Evolutionary conservation across 2,113 vertebrate genomes (phyloP).

Genomic region (Leptobrachium ailaonicum): DNA sequence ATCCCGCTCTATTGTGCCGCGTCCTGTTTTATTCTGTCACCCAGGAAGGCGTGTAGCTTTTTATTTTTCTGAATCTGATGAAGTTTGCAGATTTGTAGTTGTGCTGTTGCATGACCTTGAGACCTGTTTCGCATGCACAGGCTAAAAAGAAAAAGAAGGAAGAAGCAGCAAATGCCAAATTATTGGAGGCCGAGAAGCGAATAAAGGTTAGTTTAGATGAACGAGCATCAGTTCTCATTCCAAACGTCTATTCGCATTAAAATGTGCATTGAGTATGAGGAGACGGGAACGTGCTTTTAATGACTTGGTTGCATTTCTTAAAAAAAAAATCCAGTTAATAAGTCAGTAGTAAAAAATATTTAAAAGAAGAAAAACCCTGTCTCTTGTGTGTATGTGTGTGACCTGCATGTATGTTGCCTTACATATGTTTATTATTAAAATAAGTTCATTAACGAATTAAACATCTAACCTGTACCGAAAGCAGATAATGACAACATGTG

Average conservation of each 20-base stretch:
- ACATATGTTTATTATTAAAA: too few species aligned
- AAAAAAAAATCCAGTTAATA: neutral
- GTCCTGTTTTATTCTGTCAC: slow-evolving; percentile 56
- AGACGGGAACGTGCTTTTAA: neutral
- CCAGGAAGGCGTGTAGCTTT: slow-evolving; percentile 58
- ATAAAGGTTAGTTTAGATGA: slow-evolving; percentile 84
- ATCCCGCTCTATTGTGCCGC: slow-evolving; percentile 46
- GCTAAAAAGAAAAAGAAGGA: slow-evolving; percentile 95
- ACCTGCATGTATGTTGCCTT: neutral
- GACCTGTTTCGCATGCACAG: slow-evolving; percentile 83
- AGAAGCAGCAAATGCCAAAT: slow-evolving; percentile 92
- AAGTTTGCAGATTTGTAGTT: slow-evolving; percentile 62
- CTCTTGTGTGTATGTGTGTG: neutral
- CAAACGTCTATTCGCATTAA: slow-evolving; percentile 6
- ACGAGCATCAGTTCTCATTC: slow-evolving; percentile 60
- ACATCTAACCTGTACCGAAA: too few species aligned
- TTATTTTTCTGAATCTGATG: slow-evolving; percentile 64
- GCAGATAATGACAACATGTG: too few species aligned
- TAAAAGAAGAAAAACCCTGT: too few species aligned
- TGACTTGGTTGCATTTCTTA: neutral
- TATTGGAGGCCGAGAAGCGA: slow-evolving; percentile 92
- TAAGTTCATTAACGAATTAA: too few species aligned
- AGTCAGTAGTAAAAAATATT: neutral
- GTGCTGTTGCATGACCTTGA: slow-evolving; percentile 71
- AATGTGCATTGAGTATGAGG: neutral